Conservation (phyloP, 1,140 invertebrate genomes). For the Oscheius sp. region DNA sequence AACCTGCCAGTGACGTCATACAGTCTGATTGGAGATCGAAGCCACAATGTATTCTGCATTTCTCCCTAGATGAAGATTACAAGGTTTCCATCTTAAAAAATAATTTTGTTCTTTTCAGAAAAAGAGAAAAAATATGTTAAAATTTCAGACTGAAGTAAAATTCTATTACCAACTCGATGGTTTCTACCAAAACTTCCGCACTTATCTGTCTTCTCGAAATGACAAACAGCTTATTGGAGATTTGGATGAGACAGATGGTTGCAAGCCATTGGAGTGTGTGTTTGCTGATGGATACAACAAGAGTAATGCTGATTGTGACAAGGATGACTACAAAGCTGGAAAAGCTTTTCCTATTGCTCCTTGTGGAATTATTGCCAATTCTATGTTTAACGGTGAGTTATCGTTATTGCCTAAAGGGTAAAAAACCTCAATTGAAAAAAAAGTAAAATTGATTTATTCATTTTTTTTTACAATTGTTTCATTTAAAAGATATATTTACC, state of each 20-base stretch:
- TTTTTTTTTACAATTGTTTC: too few relatives aligned
- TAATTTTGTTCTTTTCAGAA: neutral
- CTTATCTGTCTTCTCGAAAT: conserved; percentile 15
- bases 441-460: too few relatives aligned
- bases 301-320: neutral
- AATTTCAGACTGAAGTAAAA: conserved; percentile 18
- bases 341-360: neutral
- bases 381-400: conserved; percentile 81
- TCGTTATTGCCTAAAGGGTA: neutral
- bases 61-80: neutral
- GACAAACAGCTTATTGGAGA: conserved; percentile 16
- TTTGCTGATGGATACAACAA: neutral
- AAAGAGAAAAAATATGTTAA: neutral
- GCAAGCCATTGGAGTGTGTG: conserved; percentile 19
- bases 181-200: conserved; percentile 25
- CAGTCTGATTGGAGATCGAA: neutral
- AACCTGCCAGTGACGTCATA: neutral
- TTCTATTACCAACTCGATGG: conserved; percentile 17
- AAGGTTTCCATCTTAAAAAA: neutral
- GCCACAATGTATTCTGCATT: neutral
- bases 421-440: too few relatives aligned
- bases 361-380: conserved; percentile 83
- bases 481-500: too few relatives aligned
- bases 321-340: neutral
- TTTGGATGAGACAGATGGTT: conserved; percentile 7